These are phyloP conservation scores for Stenodera caucasica DNA, from an alignment of 2,888 invertebrate species.

Conservation along the genomic window DNA sequence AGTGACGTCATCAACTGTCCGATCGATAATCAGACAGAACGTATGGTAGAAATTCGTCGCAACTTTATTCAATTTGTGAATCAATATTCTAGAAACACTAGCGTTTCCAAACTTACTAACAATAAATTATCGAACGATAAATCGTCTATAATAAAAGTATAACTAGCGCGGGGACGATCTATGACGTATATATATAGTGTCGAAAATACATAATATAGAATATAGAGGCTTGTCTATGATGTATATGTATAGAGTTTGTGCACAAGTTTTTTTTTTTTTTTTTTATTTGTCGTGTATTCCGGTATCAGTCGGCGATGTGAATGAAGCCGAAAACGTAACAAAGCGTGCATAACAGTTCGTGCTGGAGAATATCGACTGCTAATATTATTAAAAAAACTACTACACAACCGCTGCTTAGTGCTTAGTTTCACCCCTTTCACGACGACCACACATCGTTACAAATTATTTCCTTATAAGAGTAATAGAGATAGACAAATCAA, in stretches of 20 bases:
- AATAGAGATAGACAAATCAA: neutral
- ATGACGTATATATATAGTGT: neutral
- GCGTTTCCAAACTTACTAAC: no score
- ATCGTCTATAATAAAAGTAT: no score
- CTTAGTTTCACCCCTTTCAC: slow-evolving; percentile 36
- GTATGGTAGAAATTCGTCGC: neutral
- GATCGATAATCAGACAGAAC: neutral
- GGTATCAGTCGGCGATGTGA: slow-evolving; percentile 26
- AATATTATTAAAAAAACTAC: slow-evolving; percentile 9
- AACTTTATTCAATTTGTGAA: neutral
- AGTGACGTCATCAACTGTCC: neutral
- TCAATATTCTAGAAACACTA: neutral
- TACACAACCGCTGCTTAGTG: slow-evolving; percentile 26
- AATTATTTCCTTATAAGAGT: neutral
- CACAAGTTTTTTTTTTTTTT: neutral
- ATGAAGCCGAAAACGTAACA: slow-evolving; percentile 1
- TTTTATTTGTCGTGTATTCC: neutral
- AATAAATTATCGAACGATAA: no score
- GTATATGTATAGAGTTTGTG: neutral
- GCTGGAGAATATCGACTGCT: slow-evolving; percentile 29
- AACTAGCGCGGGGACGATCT: neutral
- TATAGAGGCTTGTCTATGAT: neutral
- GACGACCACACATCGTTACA: no score
- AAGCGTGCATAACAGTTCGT: slow-evolving; percentile 6
- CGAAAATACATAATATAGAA: neutral